Evolutionary conservation across 2,888 invertebrate species (phyloP).

Genomic region (Dicranocentrus wangi): DNA sequence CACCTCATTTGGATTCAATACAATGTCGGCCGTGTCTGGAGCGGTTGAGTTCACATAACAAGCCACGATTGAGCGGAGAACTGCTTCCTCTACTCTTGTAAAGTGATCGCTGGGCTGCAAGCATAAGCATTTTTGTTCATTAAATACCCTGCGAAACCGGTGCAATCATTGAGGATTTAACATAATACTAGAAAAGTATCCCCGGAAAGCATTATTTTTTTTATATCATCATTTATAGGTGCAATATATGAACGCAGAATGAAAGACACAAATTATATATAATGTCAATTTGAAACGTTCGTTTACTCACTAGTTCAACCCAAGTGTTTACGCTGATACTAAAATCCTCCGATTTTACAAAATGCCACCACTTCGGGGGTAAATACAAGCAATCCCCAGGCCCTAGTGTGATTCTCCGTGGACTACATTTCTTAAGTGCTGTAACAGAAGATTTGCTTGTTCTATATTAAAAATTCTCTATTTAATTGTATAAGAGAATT

Average conservation of each 20-base stretch:
- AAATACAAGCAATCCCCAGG: slow-evolving; percentile 92
- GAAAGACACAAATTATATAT: too few species aligned
- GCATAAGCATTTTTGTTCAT: neutral
- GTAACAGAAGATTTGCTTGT: neutral
- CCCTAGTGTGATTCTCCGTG: slow-evolving; percentile 76
- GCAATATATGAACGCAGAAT: too few species aligned
- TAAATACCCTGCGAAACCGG: neutral
- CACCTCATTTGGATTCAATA: slow-evolving; percentile 72
- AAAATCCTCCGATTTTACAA: slow-evolving; percentile 83
- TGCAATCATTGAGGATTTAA: too few species aligned
- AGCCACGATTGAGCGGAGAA: slow-evolving; percentile 81
- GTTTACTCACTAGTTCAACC: slow-evolving; percentile 83
- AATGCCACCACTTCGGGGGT: slow-evolving; percentile 98
- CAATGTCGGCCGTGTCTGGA: slow-evolving; percentile 58
- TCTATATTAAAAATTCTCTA: neutral
- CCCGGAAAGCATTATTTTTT: too few species aligned
- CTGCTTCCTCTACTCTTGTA: slow-evolving; percentile 79
- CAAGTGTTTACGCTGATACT: slow-evolving; percentile 83
- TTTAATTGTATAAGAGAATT: too few species aligned
- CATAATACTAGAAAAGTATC: too few species aligned
- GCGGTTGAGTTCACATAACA: slow-evolving; percentile 63
- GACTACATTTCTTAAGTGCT: slow-evolving; percentile 66
- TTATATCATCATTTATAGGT: too few species aligned
- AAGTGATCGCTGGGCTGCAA: slow-evolving; percentile 76
- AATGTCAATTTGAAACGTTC: too few species aligned